Evolutionary conservation across 2,888 invertebrate species (phyloP).

Genomic region (Ophonus ardosiacus): DNA sequence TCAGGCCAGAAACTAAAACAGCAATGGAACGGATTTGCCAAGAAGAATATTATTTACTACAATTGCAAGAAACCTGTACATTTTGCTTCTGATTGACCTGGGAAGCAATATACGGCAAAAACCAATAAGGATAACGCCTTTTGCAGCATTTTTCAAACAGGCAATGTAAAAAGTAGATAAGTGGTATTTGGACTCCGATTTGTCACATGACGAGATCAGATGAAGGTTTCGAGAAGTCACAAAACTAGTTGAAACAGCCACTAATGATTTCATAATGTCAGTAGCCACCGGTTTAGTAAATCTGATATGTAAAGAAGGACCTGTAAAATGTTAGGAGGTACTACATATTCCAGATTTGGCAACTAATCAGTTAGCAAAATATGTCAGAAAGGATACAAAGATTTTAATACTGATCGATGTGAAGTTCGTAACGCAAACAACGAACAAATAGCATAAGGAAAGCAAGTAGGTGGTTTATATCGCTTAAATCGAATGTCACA

Average conservation of each 20-base stretch:
- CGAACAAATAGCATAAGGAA: conserved; percentile 4
- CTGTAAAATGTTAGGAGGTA: background rate
- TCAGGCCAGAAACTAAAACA: background rate
- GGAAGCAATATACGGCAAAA: background rate
- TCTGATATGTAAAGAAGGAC: conserved; percentile 7
- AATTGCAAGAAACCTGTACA: conserved; percentile 15
- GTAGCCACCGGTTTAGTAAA: conserved; percentile 21
- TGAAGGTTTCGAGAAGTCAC: background rate
- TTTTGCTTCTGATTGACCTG: background rate
- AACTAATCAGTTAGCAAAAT: background rate
- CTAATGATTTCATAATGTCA: conserved; percentile 7
- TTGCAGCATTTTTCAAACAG: conserved; percentile 7
- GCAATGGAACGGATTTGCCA: background rate
- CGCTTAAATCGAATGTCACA: background rate
- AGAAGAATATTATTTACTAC: conserved; percentile 25
- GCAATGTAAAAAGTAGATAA: conserved; percentile 2
- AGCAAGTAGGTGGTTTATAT: background rate
- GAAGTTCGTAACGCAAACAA: conserved; percentile 10
- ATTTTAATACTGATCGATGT: conserved; percentile 5
- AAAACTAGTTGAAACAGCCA: conserved; percentile 1
- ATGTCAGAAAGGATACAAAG: conserved; percentile 15
- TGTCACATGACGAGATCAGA: conserved; percentile 15
- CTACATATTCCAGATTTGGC: background rate
- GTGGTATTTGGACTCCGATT: conserved; percentile 3
- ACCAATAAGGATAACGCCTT: background rate